These are phyloP conservation scores for Myoxocephalus aenaeus DNA, from an alignment of 2,797 vertebrate genomes.

Conservation along the genomic window DNA sequence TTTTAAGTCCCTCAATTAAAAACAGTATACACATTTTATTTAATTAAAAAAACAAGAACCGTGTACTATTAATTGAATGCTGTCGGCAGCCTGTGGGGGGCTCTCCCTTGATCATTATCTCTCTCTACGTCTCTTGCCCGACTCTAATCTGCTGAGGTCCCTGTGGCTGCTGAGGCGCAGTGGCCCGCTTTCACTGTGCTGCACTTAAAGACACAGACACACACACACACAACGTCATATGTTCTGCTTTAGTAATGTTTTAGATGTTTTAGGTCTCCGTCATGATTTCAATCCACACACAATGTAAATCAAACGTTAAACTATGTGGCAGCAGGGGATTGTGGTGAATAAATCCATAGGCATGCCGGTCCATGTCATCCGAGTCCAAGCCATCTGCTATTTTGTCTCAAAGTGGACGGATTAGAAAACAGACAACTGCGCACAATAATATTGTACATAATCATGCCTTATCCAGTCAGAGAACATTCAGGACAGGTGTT, in stretches of 20 bases:
- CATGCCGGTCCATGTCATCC: not conserved
- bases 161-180: conserved; percentile 42
- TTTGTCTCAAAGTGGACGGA: not conserved
- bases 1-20: not conserved
- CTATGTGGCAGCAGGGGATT: not conserved
- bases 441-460: not conserved
- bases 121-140: conserved; percentile 31
- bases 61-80: not conserved
- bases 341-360: not conserved
- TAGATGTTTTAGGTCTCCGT: not conserved
- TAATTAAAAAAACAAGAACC: not conserved
- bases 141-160: conserved; percentile 63
- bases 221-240: not conserved
- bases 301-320: not conserved
- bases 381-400: not conserved
- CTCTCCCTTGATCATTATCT: conserved; percentile 62
- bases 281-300: not conserved
- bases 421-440: not conserved
- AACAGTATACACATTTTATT: not conserved
- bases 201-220: conserved; percentile 68
- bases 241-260: not conserved
- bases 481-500: not conserved
- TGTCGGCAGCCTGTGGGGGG: not conserved
- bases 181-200: conserved; percentile 78
- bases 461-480: not conserved